phyloP scores from a whole-genome alignment of 2,888 invertebrate species.

The Drosophila pegasa region DNA sequence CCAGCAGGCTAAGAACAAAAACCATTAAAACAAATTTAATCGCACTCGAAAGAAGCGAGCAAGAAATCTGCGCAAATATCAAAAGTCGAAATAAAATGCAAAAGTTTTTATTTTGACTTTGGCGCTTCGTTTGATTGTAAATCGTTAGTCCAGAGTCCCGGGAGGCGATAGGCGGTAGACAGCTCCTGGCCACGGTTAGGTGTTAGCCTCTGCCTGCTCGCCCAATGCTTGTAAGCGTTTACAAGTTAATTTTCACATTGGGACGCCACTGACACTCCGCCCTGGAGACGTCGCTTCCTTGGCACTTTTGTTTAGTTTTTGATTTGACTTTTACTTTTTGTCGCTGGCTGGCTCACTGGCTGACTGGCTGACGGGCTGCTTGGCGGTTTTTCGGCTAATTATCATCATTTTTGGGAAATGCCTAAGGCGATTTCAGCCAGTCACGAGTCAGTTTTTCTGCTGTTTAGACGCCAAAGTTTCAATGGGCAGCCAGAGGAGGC shows the following conservation, averaged over 20 bases:
- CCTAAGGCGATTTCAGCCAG: slow-evolving; percentile 67
- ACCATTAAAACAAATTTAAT: slow-evolving; percentile 85
- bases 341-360: slow-evolving; percentile 21
- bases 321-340: slow-evolving; percentile 77
- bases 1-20: slow-evolving; percentile 64
- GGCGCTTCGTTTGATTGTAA: slow-evolving; percentile 80
- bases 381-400: slow-evolving; percentile 73
- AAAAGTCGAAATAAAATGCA: slow-evolving; percentile 77
- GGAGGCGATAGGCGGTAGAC: slow-evolving; percentile 40
- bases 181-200: slow-evolving; percentile 31
- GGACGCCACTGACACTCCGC: slow-evolving; percentile 68
- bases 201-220: slow-evolving; percentile 17
- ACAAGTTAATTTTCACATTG: slow-evolving; percentile 83
- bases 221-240: slow-evolving; percentile 57
- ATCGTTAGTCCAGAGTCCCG: slow-evolving; percentile 76
- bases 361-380: background rate
- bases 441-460: slow-evolving; percentile 49
- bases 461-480: slow-evolving; percentile 62
- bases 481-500: background rate
- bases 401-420: slow-evolving; percentile 81
- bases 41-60: slow-evolving; percentile 81
- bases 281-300: slow-evolving; percentile 28
- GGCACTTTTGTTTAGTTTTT: slow-evolving; percentile 79
- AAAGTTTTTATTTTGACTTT: slow-evolving; percentile 76
- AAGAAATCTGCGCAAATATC: slow-evolving; percentile 72